Evolutionary conservation across 1,140 invertebrate genomes (phyloP).

Genomic region (Bacillus rossius): DNA sequence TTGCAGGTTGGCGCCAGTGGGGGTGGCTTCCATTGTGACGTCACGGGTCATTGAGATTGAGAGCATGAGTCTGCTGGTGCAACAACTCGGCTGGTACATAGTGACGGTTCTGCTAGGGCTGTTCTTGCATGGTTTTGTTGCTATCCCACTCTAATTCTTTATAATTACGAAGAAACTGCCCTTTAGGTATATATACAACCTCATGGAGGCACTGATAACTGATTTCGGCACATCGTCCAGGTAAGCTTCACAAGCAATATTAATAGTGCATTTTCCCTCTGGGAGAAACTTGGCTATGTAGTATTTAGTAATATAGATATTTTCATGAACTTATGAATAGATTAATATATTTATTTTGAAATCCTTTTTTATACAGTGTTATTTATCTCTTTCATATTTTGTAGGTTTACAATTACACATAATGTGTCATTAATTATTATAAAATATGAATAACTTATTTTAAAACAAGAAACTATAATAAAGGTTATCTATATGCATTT

Average conservation of each 20-base stretch:
- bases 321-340: too few relatives aligned
- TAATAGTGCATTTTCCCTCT: too few relatives aligned
- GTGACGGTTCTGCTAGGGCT: constrained; percentile 54
- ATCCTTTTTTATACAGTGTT: too few relatives aligned
- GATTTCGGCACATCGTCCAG: constrained; percentile 52
- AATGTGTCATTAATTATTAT: too few relatives aligned
- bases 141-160: constrained; percentile 48
- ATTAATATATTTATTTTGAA: too few relatives aligned
- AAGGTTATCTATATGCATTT: too few relatives aligned
- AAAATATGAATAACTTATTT: too few relatives aligned
- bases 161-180: constrained; percentile 45
- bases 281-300: too few relatives aligned
- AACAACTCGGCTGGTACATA: constrained; percentile 56
- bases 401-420: too few relatives aligned
- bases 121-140: constrained; percentile 52
- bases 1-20: constrained; percentile 62
- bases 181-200: constrained; percentile 47
- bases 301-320: too few relatives aligned
- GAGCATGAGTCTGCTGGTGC: constrained; percentile 61
- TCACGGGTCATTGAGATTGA: constrained; percentile 76
- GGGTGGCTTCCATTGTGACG: constrained; percentile 74
- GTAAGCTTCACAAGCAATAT: constrained; percentile 25
- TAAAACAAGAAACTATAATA: too few relatives aligned
- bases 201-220: constrained; percentile 49
- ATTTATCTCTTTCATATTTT: too few relatives aligned